phyloP scores from a whole-genome alignment of 1,140 invertebrate species.

The Thalassaphorura encarpata region DNA sequence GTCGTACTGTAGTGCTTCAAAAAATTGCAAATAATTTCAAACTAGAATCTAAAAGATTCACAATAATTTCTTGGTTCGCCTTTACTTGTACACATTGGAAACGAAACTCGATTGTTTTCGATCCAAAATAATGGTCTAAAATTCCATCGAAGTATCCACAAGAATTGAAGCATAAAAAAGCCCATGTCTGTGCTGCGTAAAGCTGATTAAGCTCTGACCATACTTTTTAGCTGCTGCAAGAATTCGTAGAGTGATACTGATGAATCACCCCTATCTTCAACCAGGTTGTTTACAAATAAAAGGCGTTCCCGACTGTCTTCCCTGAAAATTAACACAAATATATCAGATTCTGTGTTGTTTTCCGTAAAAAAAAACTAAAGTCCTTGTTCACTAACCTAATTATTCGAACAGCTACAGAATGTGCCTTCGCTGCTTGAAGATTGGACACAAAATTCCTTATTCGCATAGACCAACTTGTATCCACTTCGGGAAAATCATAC shows the following conservation, averaged over 20 bases:
- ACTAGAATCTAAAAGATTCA: too few species aligned
- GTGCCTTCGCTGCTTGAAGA: conserved; percentile 75
- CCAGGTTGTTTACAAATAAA: conserved; percentile 74
- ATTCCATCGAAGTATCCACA: too few species aligned
- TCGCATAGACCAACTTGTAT: conserved; percentile 61
- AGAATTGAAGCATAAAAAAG: too few species aligned
- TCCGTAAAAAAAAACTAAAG: conserved; percentile 55
- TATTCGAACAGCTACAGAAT: conserved; percentile 62
- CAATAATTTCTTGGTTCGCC: too few species aligned
- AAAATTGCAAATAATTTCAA: too few species aligned
- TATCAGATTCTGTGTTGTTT: conserved; percentile 65
- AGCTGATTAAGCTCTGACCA: conserved; percentile 59
- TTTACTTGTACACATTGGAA: too few species aligned
- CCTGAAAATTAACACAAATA: conserved; percentile 62
- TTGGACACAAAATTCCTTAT: conserved; percentile 70
- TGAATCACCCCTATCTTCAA: conserved; percentile 89
- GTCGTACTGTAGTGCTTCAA: too few species aligned
- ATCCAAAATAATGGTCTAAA: too few species aligned
- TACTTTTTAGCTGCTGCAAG: conserved; percentile 85
- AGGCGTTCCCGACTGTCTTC: conserved; percentile 77
- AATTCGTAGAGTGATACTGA: conserved; percentile 96
- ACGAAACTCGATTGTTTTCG: too few species aligned
- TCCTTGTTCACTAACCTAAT: conserved; percentile 69
- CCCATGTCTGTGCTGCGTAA: too few species aligned
- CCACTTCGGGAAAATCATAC: conserved; percentile 64